Percentiles rank a stretch among this genome's conserved stretches.
phyloP scores from a whole-genome alignment of 2,797 vertebrate genomes.

The Malacoctenus gilli region DNA sequence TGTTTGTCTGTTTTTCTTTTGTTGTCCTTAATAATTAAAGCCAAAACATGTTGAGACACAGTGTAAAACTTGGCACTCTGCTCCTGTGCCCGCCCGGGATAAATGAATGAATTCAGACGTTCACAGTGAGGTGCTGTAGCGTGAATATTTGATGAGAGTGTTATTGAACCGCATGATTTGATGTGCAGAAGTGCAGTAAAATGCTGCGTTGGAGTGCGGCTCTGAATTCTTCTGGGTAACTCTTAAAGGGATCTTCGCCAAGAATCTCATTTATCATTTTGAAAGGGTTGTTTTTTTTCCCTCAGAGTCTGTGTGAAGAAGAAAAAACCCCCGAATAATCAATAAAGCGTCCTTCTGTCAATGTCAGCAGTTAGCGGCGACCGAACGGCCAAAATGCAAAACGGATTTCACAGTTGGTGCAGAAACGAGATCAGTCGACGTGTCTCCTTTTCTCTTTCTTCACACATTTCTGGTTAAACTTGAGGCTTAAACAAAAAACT shows the following conservation, averaged over 20 bases:
- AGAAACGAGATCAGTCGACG: too few relatives aligned
- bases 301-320: neutral
- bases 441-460: neutral
- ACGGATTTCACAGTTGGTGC: too few relatives aligned
- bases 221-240: slow-evolving; percentile 2
- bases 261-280: slow-evolving; percentile 39
- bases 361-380: slow-evolving; percentile 12
- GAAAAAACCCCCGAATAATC: slow-evolving; percentile 20
- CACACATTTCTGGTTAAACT: neutral
- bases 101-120: slow-evolving; percentile 22
- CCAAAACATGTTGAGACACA: too few relatives aligned
- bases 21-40: too few relatives aligned
- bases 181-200: neutral
- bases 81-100: neutral
- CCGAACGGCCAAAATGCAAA: neutral
- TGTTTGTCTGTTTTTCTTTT: too few relatives aligned
- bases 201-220: slow-evolving; percentile 6
- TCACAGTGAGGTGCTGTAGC: neutral
- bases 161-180: slow-evolving; percentile 26
- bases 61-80: too few relatives aligned
- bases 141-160: slow-evolving; percentile 41
- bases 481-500: neutral
- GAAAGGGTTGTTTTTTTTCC: slow-evolving; percentile 26
- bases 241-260: slow-evolving; percentile 3
- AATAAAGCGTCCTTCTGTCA: slow-evolving; percentile 14